These are phyloP conservation scores for Aphaenogaster rudis DNA, from an alignment of 1,140 invertebrate species.

Conservation along the genomic window DNA sequence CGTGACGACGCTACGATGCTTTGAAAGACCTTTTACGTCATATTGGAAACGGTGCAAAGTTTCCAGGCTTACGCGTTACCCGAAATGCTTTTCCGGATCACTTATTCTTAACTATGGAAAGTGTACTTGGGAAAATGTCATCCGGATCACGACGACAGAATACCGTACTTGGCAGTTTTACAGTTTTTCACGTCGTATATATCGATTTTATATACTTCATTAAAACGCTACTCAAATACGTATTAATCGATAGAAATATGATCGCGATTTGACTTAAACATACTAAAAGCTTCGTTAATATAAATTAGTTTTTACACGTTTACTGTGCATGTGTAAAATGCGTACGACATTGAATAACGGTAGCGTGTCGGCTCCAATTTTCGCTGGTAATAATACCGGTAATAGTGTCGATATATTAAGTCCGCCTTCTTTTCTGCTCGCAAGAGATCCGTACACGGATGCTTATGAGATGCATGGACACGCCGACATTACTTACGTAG, in stretches of 20 bases:
- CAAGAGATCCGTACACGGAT: slow-evolving; percentile 32
- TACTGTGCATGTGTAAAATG: neutral
- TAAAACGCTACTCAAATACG: neutral
- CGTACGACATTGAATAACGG: neutral
- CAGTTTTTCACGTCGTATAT: slow-evolving; percentile 21
- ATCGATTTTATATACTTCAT: neutral
- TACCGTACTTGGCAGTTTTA: slow-evolving; percentile 13
- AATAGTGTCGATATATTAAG: slow-evolving; percentile 74
- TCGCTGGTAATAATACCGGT: slow-evolving; percentile 66
- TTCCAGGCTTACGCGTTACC: slow-evolving; percentile 53
- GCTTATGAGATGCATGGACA: slow-evolving; percentile 68
- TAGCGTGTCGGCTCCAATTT: slow-evolving; percentile 29
- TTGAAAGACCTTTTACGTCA: slow-evolving; percentile 58
- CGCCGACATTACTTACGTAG: slow-evolving; percentile 63
- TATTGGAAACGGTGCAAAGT: slow-evolving; percentile 60
- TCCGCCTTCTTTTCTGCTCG: slow-evolving; percentile 30
- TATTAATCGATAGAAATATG: slow-evolving; percentile 4
- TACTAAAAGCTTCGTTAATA: neutral
- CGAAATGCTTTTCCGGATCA: slow-evolving; percentile 49
- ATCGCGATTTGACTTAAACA: neutral
- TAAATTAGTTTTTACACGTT: neutral
- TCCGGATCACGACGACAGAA: slow-evolving; percentile 16
- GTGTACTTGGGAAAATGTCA: slow-evolving; percentile 39
- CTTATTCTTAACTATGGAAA: slow-evolving; percentile 54
- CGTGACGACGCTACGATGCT: slow-evolving; percentile 39